Conservation (phyloP, 2,113 vertebrate species). For the Oncorhynchus clarkii region DNA sequence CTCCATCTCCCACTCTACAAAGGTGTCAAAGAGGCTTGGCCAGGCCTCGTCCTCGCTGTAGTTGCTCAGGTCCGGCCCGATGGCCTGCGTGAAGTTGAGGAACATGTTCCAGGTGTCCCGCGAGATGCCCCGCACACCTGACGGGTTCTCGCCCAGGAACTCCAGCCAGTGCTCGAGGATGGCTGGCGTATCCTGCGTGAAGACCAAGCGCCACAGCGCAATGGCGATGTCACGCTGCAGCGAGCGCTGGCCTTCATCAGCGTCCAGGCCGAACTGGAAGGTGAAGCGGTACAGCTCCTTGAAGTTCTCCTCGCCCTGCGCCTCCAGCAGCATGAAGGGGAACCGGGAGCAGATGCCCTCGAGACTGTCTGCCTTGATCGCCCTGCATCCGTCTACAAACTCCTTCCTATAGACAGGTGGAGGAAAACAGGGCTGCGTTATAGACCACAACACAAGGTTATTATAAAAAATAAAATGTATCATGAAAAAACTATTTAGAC, state of each 20-base stretch:
- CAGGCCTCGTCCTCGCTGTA: constrained; percentile 99
- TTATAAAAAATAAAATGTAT: no score
- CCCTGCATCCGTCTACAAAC: constrained; percentile 95
- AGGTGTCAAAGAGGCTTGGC: constrained; percentile 98
- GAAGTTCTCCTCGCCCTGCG: constrained; percentile 93
- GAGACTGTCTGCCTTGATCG: constrained; percentile 94
- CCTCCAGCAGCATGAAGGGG: constrained; percentile 87
- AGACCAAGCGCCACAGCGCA: constrained; percentile 96
- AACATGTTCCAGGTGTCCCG: constrained; percentile 99
- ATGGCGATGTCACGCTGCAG: constrained; percentile 97
- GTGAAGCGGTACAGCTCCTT: constrained; percentile 99
- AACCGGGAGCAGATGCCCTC: constrained; percentile 90
- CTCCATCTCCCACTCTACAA: constrained; percentile 98
- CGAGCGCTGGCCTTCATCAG: constrained; percentile 94
- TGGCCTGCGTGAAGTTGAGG: constrained; percentile 99
- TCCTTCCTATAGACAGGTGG: constrained; percentile 80
- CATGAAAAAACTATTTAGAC: no score
- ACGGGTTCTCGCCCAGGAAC: constrained; percentile 95
- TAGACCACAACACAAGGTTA: not conserved
- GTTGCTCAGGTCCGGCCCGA: constrained; percentile 95
- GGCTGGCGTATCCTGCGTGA: constrained; percentile 89
- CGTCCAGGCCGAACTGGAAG: constrained; percentile 97
- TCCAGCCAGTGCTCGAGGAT: constrained; percentile 96
- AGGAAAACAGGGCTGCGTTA: constrained; percentile 1
- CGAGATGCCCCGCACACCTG: constrained; percentile 94